phyloP scores from a whole-genome alignment of 2,797 vertebrate genomes.

The Moxostoma hubbsi region DNA sequence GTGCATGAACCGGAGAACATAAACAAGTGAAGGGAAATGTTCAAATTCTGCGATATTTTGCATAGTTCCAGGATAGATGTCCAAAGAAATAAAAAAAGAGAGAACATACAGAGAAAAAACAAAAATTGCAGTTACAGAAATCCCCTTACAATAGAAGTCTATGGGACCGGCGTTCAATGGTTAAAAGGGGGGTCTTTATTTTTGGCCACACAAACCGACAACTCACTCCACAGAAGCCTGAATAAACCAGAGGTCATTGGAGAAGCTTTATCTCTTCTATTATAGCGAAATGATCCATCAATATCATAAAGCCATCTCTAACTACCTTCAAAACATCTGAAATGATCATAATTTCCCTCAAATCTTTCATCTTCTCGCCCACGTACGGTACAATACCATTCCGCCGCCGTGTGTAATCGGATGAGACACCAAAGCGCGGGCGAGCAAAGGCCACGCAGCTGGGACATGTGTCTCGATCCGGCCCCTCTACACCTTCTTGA shows the following conservation, averaged over 20 bases:
- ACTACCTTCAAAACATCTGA: constrained; percentile 65
- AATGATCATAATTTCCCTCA: constrained; percentile 63
- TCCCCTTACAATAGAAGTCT: too few relatives aligned
- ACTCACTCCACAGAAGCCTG: constrained; percentile 35
- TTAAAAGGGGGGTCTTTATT: too few relatives aligned
- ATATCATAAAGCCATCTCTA: constrained; percentile 69
- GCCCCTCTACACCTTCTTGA: constrained; percentile 73
- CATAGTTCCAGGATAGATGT: background rate
- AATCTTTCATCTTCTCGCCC: constrained; percentile 70
- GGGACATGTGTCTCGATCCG: constrained; percentile 79
- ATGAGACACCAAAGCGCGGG: constrained; percentile 79
- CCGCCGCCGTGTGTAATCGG: constrained; percentile 75
- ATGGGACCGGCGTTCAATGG: too few relatives aligned
- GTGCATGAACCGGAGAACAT: too few relatives aligned
- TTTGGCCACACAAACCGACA: background rate
- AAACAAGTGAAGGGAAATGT: too few relatives aligned
- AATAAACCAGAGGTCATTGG: constrained; percentile 64
- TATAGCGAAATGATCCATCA: constrained; percentile 61
- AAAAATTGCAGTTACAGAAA: too few relatives aligned
- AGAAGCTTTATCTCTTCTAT: constrained; percentile 73
- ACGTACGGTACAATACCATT: constrained; percentile 53
- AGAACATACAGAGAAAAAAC: too few relatives aligned
- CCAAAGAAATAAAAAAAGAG: too few relatives aligned
- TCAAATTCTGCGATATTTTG: too few relatives aligned
- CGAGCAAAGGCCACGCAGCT: constrained; percentile 66